Evolutionary conservation across 2,888 invertebrate species (phyloP).

Genomic region (Sminthurides aquaticus): DNA sequence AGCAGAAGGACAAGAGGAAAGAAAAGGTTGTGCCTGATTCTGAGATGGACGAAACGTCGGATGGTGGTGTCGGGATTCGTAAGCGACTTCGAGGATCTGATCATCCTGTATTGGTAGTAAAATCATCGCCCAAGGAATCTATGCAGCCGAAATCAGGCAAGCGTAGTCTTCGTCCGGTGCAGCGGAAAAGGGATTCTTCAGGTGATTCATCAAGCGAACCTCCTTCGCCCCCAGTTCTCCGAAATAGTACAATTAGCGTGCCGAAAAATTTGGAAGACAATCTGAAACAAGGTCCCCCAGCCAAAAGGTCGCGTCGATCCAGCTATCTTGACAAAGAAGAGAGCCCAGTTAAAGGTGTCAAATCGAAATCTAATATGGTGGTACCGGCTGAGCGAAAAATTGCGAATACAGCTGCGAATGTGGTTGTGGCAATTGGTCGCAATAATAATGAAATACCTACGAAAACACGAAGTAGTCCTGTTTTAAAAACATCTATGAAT

Average conservation of each 20-base stretch:
- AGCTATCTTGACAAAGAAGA: neutral
- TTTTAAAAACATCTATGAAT: neutral
- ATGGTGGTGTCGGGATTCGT: neutral
- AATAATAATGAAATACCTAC: too few relatives aligned
- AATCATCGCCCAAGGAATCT: neutral
- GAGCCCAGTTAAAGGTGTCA: neutral
- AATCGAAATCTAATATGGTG: neutral
- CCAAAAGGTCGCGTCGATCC: neutral
- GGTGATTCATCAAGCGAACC: neutral
- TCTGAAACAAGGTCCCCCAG: neutral
- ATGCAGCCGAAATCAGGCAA: constrained; percentile 16
- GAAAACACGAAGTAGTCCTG: neutral
- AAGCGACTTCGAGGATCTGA: neutral
- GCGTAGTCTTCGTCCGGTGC: constrained; percentile 5
- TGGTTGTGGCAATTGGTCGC: too few relatives aligned
- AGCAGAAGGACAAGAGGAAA: constrained; percentile 6
- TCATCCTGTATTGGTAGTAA: neutral
- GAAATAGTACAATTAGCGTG: neutral
- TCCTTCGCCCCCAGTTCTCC: constrained; percentile 8
- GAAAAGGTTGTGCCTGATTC: neutral
- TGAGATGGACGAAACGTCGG: neutral
- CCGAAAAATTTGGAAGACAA: neutral
- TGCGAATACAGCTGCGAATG: neutral
- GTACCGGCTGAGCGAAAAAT: neutral
- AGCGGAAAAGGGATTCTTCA: neutral